Conservation (phyloP, 2,888 invertebrate genomes). For the Euclidia mi region DNA sequence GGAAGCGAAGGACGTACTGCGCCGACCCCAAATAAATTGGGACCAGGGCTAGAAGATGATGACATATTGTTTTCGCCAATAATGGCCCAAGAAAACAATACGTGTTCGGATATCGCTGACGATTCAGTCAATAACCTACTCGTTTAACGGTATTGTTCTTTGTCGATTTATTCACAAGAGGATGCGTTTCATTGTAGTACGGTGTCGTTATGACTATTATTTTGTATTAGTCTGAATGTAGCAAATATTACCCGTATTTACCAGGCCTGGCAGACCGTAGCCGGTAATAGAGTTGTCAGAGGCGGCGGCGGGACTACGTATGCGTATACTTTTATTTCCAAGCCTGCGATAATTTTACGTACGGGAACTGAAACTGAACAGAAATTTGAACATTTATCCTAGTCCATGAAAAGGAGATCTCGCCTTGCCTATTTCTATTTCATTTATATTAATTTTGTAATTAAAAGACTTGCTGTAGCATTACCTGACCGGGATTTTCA, state of each 20-base stretch:
- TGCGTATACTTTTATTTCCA: constrained; percentile 67
- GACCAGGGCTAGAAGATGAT: no score
- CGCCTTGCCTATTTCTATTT: constrained; percentile 25
- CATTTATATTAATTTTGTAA: constrained; percentile 2
- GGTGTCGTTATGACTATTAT: constrained; percentile 25
- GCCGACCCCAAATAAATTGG: no score
- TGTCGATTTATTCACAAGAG: constrained; percentile 15
- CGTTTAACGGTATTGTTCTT: constrained; percentile 35
- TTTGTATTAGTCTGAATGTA: constrained; percentile 27
- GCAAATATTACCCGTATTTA: constrained; percentile 46
- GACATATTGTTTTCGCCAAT: no score
- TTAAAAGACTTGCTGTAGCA: neutral
- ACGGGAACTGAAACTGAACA: constrained; percentile 56
- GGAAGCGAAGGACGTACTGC: no score
- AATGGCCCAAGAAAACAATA: constrained; percentile 66
- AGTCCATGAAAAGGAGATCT: constrained; percentile 38
- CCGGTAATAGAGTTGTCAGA: constrained; percentile 64
- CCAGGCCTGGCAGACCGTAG: constrained; percentile 50
- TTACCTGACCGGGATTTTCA: neutral
- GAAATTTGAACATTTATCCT: constrained; percentile 60
- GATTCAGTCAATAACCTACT: constrained; percentile 63
- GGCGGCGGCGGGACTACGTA: constrained; percentile 53
- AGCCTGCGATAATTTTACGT: constrained; percentile 57
- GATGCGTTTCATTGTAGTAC: constrained; percentile 10
- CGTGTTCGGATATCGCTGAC: constrained; percentile 59